Conservation (phyloP, 2,113 vertebrate genomes). For the Centrocercus urophasianus region DNA sequence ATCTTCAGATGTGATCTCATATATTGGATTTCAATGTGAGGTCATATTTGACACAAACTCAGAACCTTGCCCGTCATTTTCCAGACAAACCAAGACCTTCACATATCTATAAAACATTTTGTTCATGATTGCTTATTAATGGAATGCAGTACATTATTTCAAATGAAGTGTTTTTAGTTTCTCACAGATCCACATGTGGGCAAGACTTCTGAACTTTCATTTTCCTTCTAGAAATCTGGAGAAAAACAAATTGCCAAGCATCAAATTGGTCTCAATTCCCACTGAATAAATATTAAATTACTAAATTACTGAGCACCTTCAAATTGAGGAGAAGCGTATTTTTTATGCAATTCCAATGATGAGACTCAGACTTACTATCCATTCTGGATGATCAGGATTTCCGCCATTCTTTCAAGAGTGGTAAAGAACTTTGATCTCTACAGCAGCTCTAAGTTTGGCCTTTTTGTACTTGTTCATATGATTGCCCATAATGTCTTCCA, state of each 20-base stretch:
- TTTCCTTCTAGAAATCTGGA: not conserved
- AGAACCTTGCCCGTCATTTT: not conserved
- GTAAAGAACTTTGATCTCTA: not conserved
- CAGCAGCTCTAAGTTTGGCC: not conserved
- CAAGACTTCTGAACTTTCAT: not conserved
- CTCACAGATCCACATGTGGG: not conserved
- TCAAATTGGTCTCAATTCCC: not conserved
- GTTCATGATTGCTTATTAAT: not conserved
- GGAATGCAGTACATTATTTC: not conserved
- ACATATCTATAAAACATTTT: rapidly evolving
- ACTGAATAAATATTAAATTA: rapidly evolving
- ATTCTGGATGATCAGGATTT: not conserved
- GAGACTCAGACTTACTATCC: not conserved
- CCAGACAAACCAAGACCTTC: not conserved
- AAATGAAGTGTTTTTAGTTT: not conserved
- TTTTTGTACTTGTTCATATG: not conserved
- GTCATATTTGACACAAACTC: not conserved
- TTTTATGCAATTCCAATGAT: not conserved
- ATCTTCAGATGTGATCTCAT: not conserved
- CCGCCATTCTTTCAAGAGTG: not conserved
- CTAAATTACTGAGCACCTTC: not conserved
- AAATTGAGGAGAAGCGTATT: not conserved
- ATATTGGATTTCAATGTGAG: not conserved
- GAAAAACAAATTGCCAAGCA: not conserved
- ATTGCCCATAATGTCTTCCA: not conserved